Conservation (phyloP, 2,888 invertebrate species). For the Minunthozetes semirufus region DNA sequence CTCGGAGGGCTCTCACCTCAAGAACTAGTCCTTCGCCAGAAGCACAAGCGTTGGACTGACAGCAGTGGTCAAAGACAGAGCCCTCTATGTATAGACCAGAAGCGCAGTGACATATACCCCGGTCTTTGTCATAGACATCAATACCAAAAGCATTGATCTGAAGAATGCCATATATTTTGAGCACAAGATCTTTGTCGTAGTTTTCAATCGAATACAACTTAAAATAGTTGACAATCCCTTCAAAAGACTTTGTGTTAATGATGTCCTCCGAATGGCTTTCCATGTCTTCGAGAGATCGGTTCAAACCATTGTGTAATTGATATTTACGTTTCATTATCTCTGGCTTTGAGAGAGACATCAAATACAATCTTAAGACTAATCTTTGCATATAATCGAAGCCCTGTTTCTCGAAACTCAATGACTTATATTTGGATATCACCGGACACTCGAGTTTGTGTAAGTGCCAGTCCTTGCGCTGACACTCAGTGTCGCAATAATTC, state of each 20-base stretch:
- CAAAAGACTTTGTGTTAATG: conserved; percentile 19
- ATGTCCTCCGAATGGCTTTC: conserved; percentile 31
- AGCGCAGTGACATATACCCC: conserved; percentile 24
- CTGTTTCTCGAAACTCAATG: conserved; percentile 33
- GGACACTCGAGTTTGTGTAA: conserved; percentile 32
- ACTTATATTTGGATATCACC: conserved; percentile 22
- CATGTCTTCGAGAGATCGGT: conserved; percentile 30
- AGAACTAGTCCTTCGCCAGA: conserved; percentile 30
- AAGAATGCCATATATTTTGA: conserved; percentile 32
- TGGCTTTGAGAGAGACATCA: conserved; percentile 24
- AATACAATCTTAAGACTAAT: conserved; percentile 23
- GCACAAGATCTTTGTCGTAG: conserved; percentile 20
- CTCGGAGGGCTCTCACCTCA: conserved; percentile 28
- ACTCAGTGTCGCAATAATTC: conserved; percentile 24
- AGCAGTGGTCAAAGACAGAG: conserved; percentile 35
- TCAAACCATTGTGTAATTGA: conserved; percentile 29
- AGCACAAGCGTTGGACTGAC: conserved; percentile 32
- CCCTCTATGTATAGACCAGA: conserved; percentile 34
- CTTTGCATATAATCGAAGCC: conserved; percentile 37
- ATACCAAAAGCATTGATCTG: conserved; percentile 35
- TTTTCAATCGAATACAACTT: conserved; percentile 30
- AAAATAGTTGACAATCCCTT: conserved; percentile 35
- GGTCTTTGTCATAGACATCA: conserved; percentile 18
- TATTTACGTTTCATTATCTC: neutral
- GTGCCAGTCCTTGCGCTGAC: conserved; percentile 23